Conservation (phyloP, 2,888 invertebrate species). For the Meiosimyza platycephala region DNA sequence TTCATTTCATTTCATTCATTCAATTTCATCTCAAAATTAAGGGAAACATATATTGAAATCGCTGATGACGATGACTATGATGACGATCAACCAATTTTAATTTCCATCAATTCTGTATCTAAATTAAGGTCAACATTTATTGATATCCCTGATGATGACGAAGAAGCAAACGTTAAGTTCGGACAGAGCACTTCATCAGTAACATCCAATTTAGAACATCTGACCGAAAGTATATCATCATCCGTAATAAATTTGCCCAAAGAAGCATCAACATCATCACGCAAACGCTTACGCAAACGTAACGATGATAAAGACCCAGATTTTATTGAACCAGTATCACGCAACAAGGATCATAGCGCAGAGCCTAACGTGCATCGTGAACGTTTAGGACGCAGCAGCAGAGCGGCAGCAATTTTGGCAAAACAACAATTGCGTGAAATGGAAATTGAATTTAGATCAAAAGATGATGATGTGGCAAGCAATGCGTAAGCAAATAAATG, state of each 20-base stretch:
- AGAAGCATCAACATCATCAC: constrained; percentile 41
- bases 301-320: constrained; percentile 47
- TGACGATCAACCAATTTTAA: not conserved
- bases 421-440: constrained; percentile 37
- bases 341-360: constrained; percentile 39
- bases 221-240: not conserved
- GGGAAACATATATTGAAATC: too few species aligned
- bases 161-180: constrained; percentile 11
- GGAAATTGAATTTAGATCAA: constrained; percentile 33
- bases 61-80: not conserved
- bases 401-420: constrained; percentile 30
- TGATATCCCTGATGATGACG: not conserved
- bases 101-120: too few species aligned
- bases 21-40: too few species aligned
- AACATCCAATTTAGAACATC: not conserved
- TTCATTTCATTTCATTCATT: too few species aligned
- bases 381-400: constrained; percentile 18
- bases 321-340: constrained; percentile 20
- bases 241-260: not conserved
- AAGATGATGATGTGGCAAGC: constrained; percentile 3
- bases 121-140: too few species aligned
- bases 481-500: not conserved
- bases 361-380: constrained; percentile 26
- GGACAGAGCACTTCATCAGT: constrained; percentile 13
- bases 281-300: constrained; percentile 54